Evolutionary conservation across 2,888 invertebrate species (phyloP).

Genomic region (Hyposoter didymator): DNA sequence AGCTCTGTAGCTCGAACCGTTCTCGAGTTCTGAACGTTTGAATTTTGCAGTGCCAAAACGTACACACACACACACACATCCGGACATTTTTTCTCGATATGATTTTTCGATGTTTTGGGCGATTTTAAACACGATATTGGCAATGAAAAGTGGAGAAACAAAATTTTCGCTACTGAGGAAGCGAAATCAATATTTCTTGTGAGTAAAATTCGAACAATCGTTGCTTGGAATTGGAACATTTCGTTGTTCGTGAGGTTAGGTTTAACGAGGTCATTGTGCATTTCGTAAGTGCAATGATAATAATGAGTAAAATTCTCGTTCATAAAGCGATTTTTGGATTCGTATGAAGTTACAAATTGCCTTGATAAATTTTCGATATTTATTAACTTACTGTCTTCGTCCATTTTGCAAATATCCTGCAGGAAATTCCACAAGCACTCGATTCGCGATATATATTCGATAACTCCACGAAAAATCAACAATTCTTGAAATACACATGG

Average conservation of each 20-base stretch:
- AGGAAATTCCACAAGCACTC: not conserved
- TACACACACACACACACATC: no score
- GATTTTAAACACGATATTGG: no score
- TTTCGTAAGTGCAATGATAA: not conserved
- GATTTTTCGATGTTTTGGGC: no score
- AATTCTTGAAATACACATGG: constrained; percentile 32
- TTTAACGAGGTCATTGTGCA: not conserved
- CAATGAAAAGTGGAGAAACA: not conserved
- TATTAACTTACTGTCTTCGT: constrained; percentile 55
- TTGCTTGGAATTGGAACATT: not conserved
- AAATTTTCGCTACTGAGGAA: no score
- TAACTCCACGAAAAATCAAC: constrained; percentile 26
- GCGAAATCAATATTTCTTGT: no score
- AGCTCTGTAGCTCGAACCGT: no score
- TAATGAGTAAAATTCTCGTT: not conserved
- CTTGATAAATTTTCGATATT: not conserved
- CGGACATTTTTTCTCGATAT: no score
- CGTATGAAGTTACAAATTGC: not conserved
- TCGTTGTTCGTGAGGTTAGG: not conserved
- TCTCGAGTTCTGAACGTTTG: no score
- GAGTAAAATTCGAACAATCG: no score
- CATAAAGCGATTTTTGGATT: not conserved
- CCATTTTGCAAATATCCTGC: constrained; percentile 36
- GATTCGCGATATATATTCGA: not conserved
- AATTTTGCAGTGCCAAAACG: no score